Evolutionary conservation across 2,113 vertebrate genomes (phyloP).

Genomic region (Triplophysa tibetana): DNA sequence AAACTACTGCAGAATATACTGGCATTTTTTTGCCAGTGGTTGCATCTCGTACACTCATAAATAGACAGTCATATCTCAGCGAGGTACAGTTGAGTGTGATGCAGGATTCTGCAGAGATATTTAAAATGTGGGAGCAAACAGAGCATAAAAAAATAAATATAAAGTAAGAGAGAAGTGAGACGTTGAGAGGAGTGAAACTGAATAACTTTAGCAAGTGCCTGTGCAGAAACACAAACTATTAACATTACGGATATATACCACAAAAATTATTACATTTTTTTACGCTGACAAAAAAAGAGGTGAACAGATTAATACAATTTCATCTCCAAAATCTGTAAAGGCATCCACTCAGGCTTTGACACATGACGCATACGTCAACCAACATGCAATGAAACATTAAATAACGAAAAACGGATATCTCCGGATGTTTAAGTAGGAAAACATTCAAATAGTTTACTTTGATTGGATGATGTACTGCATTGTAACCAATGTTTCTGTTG

Average conservation of each 20-base stretch:
- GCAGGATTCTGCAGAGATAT: not conserved
- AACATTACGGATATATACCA: too few species aligned
- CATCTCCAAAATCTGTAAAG: too few species aligned
- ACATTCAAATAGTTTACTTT: not conserved
- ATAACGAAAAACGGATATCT: slow-evolving; percentile 12
- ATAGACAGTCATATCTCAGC: not conserved
- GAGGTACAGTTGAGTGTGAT: not conserved
- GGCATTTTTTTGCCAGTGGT: not conserved
- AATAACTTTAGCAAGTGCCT: not conserved
- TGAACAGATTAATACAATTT: too few species aligned
- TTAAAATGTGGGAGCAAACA: not conserved
- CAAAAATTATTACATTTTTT: too few species aligned
- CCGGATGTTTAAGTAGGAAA: not conserved
- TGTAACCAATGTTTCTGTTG: too few species aligned
- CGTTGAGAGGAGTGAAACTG: not conserved
- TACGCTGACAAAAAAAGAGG: too few species aligned
- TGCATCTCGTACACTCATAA: slow-evolving; percentile 3
- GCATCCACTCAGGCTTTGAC: slow-evolving; percentile 20
- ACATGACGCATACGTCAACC: slow-evolving; percentile 37
- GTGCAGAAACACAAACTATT: not conserved
- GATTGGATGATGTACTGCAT: too few species aligned
- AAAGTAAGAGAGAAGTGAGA: not conserved
- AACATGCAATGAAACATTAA: slow-evolving; percentile 6
- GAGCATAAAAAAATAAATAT: not conserved
- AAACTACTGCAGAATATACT: not conserved